Evolutionary conservation across 2,113 vertebrate species (phyloP).

Genomic region (Hippocampus zosterae): DNA sequence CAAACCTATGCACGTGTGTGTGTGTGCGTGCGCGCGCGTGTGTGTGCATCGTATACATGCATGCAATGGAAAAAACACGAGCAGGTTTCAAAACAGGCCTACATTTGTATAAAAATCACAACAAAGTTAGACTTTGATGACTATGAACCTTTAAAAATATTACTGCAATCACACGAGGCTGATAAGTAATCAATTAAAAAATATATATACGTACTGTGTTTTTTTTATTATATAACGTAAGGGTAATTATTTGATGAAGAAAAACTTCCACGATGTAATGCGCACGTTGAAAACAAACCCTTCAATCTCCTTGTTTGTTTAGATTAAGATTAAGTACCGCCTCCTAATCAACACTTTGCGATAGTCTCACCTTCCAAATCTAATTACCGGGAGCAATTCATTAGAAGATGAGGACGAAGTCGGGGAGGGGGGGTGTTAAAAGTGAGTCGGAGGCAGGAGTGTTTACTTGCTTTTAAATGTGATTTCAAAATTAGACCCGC

Average conservation of each 20-base stretch:
- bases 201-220: too few species aligned
- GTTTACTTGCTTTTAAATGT: constrained; percentile 50
- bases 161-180: background rate
- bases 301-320: constrained; percentile 79
- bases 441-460: background rate
- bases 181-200: background rate
- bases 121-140: background rate
- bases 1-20: too few species aligned
- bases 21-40: background rate
- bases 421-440: constrained; percentile 32
- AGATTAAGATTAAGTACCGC: constrained; percentile 67
- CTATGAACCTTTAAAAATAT: background rate
- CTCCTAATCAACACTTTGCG: constrained; percentile 76
- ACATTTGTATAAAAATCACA: background rate
- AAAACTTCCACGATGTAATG: background rate
- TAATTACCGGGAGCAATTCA: constrained; percentile 87
- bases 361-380: constrained; percentile 83
- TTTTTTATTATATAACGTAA: background rate
- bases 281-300: background rate
- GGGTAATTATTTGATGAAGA: background rate
- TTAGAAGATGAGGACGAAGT: constrained; percentile 65
- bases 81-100: too few species aligned
- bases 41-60: too few species aligned
- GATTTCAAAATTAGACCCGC: constrained; percentile 48
- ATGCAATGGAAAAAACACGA: too few species aligned